Conservation (phyloP, 2,888 invertebrate genomes). For the Habrosyne pyritoides region DNA sequence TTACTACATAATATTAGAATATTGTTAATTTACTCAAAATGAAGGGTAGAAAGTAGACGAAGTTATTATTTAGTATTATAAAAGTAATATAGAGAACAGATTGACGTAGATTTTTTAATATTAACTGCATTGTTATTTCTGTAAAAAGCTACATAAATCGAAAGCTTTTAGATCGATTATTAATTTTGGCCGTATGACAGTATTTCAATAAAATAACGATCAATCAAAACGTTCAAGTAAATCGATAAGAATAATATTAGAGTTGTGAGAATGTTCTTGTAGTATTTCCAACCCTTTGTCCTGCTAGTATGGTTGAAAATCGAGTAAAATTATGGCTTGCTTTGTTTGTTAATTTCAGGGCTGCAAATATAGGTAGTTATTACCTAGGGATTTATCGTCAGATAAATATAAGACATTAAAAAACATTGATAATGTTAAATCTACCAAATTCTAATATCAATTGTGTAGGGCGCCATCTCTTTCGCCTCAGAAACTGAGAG, state of each 20-base stretch:
- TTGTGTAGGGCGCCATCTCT: too few species aligned
- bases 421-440: too few species aligned
- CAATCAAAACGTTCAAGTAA: not conserved
- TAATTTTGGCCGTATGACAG: not conserved
- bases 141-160: too few species aligned
- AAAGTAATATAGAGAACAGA: not conserved
- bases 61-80: constrained; percentile 23
- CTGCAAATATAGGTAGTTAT: not conserved
- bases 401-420: not conserved
- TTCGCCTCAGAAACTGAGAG: too few species aligned
- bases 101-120: too few species aligned
- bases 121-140: too few species aligned
- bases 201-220: not conserved
- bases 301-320: not conserved
- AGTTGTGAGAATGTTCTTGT: constrained; percentile 4
- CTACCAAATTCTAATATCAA: too few species aligned
- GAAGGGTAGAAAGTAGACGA: not conserved
- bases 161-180: too few species aligned
- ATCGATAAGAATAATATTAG: constrained; percentile 1
- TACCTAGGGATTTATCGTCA: not conserved
- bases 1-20: constrained; percentile 2
- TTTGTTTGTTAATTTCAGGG: not conserved
- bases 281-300: constrained; percentile 3
- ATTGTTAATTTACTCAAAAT: constrained; percentile 5
- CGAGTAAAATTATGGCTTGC: not conserved